Base-by-base conservation (phyloP, 2,113 vertebrate genomes). In the Buteo buteo region DNA sequence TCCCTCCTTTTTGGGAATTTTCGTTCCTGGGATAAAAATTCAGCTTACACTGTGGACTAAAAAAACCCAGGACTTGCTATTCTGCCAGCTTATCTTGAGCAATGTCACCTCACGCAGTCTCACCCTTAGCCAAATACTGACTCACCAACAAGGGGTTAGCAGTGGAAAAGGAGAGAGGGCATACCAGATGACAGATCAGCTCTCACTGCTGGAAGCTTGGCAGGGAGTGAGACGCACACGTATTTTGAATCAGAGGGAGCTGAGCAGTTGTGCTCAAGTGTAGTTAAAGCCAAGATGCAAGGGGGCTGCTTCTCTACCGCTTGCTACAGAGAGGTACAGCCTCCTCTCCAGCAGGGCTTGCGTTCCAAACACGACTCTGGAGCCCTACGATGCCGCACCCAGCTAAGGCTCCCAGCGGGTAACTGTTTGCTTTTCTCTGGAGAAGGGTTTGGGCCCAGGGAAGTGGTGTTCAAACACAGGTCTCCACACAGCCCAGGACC, bases 41-140 rank as follows among this genome's bases (percentile, higher is more conserved):
- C 36, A 66, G 2, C 5, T 47, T 94, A 26, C 13, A 65, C 21
- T 32, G 40, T 34, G 10, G 14, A 86, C 31, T 76, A 6, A 36
- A 90, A 58, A 78, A 89, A 50, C 29, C 0, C 49, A 66, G 38
- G 61, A 19, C 58, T 70, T 45, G n/a, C 42, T 77, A 50, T 90
- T 95, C 74, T 73, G 42, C 91, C 29, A 55, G 18, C 44, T 97
- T 97, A 97, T 97, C 96, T 97, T 28, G 45, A 93, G 79, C 80
- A 94, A 95, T 93, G 84, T 91, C 93, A 90, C 93, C 74, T 87
- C 89, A 82, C 3, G 1, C 78, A 73, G 89, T 96, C 91, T 97
- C 93, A 95, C 95, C 89, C 95, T 95, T 95, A 96, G 93, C 96
- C 95, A 97, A 97, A 96, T 92, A 97, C 86, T 97, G 95, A 97